phyloP scores from a whole-genome alignment of 1,140 invertebrate species.

The Matsumurasca onukii region DNA sequence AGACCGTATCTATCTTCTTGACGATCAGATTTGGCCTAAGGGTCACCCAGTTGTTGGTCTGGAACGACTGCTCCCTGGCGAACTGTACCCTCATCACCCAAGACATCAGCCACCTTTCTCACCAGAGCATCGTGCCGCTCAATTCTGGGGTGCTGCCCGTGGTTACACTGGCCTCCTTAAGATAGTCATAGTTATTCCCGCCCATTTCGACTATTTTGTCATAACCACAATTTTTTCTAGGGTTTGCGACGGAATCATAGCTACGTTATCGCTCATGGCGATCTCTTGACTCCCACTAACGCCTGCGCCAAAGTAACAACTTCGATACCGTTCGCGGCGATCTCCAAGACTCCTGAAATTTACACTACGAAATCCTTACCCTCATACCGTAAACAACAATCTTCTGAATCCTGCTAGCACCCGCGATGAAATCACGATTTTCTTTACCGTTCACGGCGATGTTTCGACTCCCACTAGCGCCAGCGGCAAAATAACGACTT shows the following conservation, averaged over 20 bases:
- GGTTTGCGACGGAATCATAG: conserved; percentile 28
- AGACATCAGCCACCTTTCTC: background rate
- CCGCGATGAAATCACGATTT: too few species aligned
- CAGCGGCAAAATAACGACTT: too few species aligned
- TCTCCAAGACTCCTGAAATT: background rate
- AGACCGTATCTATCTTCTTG: conserved; percentile 12
- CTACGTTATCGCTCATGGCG: too few species aligned
- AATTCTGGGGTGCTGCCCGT: background rate
- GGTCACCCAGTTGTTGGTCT: background rate
- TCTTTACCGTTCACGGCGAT: too few species aligned
- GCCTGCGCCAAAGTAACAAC: too few species aligned
- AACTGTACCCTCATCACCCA: background rate
- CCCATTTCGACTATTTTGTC: background rate
- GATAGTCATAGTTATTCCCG: too few species aligned
- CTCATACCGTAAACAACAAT: too few species aligned
- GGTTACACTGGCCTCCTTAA: background rate
- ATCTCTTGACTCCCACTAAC: too few species aligned
- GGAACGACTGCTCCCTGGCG: conserved; percentile 25
- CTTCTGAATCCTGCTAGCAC: too few species aligned
- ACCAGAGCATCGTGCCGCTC: background rate
- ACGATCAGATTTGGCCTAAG: conserved; percentile 10
- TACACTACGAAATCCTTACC: too few species aligned
- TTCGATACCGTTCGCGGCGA: too few species aligned
- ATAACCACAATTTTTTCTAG: background rate
- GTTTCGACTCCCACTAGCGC: too few species aligned